These are phyloP conservation scores for Sitta europaea DNA, from an alignment of 2,113 vertebrate genomes.

Conservation along the genomic window DNA sequence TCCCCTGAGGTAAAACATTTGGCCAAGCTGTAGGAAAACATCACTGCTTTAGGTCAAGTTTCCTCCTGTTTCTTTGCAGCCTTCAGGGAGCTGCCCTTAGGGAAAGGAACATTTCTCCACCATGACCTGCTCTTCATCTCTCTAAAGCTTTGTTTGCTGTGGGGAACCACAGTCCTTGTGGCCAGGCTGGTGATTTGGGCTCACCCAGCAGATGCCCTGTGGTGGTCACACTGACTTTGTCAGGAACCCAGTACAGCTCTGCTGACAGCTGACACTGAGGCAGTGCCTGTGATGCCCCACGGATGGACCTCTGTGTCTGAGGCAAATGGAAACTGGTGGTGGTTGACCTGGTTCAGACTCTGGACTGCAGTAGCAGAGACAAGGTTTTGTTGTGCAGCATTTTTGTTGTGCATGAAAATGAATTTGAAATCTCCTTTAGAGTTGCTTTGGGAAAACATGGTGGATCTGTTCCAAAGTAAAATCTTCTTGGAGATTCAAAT, in stretches of 20 bases:
- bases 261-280: background rate
- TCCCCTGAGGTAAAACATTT: background rate
- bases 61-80: background rate
- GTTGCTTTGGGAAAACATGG: background rate
- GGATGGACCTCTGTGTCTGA: background rate
- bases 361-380: background rate
- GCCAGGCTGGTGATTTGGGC: background rate
- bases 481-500: background rate
- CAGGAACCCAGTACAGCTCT: background rate
- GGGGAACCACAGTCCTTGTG: background rate
- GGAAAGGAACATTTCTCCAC: background rate
- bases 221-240: background rate
- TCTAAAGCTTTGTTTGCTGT: background rate
- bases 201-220: background rate
- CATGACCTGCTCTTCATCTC: background rate
- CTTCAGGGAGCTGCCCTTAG: background rate
- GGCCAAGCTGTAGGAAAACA: background rate
- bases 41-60: background rate
- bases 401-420: background rate
- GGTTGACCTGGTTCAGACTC: background rate
- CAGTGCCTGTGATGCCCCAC: fast-evolving
- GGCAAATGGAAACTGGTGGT: background rate
- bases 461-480: background rate
- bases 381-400: background rate
- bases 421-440: background rate